These are phyloP conservation scores for Cremastinae sp. DNA, from an alignment of 2,888 invertebrate species.

Conservation along the genomic window DNA sequence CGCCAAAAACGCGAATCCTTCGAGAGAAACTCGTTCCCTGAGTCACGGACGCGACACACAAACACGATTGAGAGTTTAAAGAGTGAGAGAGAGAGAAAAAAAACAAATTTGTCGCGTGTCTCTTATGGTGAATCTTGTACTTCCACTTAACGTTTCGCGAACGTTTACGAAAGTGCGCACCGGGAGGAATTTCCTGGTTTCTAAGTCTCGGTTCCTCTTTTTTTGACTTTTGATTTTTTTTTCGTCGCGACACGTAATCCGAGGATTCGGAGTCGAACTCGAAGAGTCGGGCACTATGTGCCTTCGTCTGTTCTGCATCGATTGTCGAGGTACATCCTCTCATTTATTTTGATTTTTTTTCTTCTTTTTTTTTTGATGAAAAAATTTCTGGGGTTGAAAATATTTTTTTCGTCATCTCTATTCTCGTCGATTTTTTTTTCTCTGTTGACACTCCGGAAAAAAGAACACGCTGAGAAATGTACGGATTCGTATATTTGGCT, in stretches of 20 bases:
- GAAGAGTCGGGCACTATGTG: conserved; percentile 79
- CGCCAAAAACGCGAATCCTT: conserved; percentile 49
- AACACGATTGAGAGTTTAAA: conserved; percentile 3
- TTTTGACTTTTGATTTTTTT: conserved; percentile 18
- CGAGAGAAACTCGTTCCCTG: conserved; percentile 52
- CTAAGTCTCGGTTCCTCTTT: background rate
- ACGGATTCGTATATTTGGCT: too few species aligned
- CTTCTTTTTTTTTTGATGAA: too few species aligned
- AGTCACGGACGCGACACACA: conserved; percentile 31
- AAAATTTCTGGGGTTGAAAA: too few species aligned
- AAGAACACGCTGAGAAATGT: too few species aligned
- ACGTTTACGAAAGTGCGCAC: conserved; percentile 28
- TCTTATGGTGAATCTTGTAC: conserved; percentile 42
- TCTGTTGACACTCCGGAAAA: too few species aligned
- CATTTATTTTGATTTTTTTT: conserved; percentile 6
- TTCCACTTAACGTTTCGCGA: conserved; percentile 16
- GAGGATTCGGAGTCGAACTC: conserved; percentile 56
- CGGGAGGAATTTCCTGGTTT: conserved; percentile 38
- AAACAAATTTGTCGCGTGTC: conserved; percentile 51
- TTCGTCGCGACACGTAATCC: conserved; percentile 53
- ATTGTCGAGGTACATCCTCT: conserved; percentile 81
- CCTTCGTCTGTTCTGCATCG: conserved; percentile 82
- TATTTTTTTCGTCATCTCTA: too few species aligned
- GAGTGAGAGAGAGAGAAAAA: conserved; percentile 7
- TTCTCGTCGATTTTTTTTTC: too few species aligned